Evolutionary conservation across 2,113 vertebrate genomes (phyloP).

Genomic region (Cnemophilus loriae): DNA sequence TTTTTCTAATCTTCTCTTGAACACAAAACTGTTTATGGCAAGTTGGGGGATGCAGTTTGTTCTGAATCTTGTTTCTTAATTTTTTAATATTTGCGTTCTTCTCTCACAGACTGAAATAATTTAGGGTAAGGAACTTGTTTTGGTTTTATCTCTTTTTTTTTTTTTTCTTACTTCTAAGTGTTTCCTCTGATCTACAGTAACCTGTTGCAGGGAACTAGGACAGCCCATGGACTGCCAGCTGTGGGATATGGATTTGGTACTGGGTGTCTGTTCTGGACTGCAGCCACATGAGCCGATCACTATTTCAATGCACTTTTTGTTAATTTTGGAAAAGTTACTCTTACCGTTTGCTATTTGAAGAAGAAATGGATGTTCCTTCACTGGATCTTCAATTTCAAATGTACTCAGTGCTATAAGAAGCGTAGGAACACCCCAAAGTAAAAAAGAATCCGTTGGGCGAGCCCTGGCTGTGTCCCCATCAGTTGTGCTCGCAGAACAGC

Average conservation of each 20-base stretch:
- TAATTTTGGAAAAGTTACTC: background rate
- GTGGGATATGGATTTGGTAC: background rate
- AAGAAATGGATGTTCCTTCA: background rate
- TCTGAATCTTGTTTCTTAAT: background rate
- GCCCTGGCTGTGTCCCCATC: background rate
- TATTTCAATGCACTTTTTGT: background rate
- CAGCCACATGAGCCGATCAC: background rate
- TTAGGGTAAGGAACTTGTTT: background rate
- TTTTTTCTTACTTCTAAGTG: background rate
- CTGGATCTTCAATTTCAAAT: background rate
- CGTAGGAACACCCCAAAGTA: background rate
- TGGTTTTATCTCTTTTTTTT: background rate
- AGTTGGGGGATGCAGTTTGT: background rate
- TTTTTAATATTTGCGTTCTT: background rate
- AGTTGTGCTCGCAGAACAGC: background rate
- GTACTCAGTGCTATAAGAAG: background rate
- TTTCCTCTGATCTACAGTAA: background rate
- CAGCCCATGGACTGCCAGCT: background rate
- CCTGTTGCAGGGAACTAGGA: background rate
- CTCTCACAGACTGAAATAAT: background rate
- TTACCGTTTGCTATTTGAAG: background rate
- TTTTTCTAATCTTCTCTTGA: background rate
- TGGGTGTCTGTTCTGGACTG: background rate
- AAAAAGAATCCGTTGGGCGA: rapidly evolving
- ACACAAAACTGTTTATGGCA: background rate